These are phyloP conservation scores for Euplexia lucipara DNA, from an alignment of 2,888 invertebrate genomes.

Conservation along the genomic window DNA sequence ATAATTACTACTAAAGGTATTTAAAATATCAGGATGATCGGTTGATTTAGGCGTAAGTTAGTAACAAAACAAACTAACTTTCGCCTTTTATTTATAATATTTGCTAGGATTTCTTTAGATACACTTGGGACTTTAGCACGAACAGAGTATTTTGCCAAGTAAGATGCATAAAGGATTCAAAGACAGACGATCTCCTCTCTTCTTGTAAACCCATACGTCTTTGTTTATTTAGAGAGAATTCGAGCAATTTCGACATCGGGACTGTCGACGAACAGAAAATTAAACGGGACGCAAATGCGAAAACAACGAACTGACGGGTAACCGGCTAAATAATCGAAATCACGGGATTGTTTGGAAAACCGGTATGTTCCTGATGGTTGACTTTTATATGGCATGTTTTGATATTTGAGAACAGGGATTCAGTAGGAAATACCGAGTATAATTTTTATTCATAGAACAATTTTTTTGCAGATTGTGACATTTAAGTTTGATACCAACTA, in stretches of 20 bases:
- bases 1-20: too few relatives aligned
- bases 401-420: background rate
- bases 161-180: background rate
- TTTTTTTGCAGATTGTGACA: too few relatives aligned
- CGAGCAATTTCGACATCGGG: slow-evolving; percentile 34
- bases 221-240: slow-evolving; percentile 36
- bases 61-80: too few relatives aligned
- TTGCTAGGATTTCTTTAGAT: too few relatives aligned
- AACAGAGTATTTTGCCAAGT: background rate
- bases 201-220: slow-evolving; percentile 17
- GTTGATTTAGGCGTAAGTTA: too few relatives aligned
- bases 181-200: slow-evolving; percentile 7
- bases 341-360: slow-evolving; percentile 23
- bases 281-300: slow-evolving; percentile 53
- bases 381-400: slow-evolving; percentile 32
- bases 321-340: slow-evolving; percentile 43
- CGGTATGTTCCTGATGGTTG: slow-evolving; percentile 13
- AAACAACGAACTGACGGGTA: slow-evolving; percentile 31
- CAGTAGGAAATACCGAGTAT: background rate
- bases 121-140: background rate
- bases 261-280: slow-evolving; percentile 44
- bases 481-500: too few relatives aligned
- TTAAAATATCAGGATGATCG: too few relatives aligned
- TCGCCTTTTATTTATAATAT: too few relatives aligned
- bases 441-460: too few relatives aligned